Base-by-base conservation (phyloP, 2,888 invertebrate species). In the Tenthredo scrophulariae region DNA sequence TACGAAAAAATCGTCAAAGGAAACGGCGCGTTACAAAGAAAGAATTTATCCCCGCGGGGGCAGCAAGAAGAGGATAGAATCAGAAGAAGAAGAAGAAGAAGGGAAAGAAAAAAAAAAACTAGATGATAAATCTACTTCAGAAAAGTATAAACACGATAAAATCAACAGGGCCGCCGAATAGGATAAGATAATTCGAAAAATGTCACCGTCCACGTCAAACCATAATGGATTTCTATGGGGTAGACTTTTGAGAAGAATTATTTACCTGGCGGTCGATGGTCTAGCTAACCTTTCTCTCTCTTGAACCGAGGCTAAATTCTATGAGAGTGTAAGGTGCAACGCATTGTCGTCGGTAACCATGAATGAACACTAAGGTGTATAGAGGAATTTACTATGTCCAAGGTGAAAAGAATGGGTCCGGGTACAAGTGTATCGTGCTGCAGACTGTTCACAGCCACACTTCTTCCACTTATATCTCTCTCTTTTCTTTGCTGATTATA, bases 131-230 rank as follows among this genome's bases (percentile, higher is more conserved):
- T 80, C 87, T 90, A 87, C 88, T 82, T 79, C 85, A 86, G 88
- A 91, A 89, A 50, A n/a, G 54, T 88, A 88, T 90, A 91, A 91
- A 91, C 89, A 90, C 89, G 92, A 92, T 92, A 91, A 92, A 91
- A 92, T 92, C 91, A 92, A 92, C 91, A 91, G 88, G 88, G 84
- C n/a, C 84, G 79, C 46, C 46, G 46, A 46, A 46, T 46, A 84
- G 43, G 65, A 84, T 83, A 50, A 89, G 88, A 90, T 90, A 89
- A 91, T 91, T 91, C 88, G 87, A 54, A 77, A 77, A 77, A 77
- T 77, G 77, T 77, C 77, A 77, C 50, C 77, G 77, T 77, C 77
- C 18, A 77, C 50, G 77, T 77, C 77, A 77, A 54, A 54, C 18
- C n/a, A 77, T 80, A 86, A 83, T 83, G 37, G 85, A 54, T 50